A percentile compares a stretch with the other conserved stretches of the same genome.
phyloP scores from a whole-genome alignment of 2,797 vertebrate species.

The Bovichtus diacanthus region DNA sequence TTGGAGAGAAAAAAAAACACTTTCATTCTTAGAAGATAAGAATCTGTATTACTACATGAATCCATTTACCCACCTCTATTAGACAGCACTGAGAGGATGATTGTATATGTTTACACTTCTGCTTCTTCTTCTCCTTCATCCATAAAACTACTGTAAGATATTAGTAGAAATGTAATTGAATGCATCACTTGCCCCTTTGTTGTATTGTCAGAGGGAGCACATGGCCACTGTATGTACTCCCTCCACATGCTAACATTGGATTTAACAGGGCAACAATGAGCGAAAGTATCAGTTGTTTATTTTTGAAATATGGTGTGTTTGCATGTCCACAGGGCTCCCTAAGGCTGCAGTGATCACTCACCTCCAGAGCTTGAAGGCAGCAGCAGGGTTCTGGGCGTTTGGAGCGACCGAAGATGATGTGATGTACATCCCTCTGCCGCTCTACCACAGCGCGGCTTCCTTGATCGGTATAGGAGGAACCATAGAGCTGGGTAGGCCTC shows the following conservation, averaged over 20 bases:
- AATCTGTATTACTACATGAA: no score
- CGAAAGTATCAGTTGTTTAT: not conserved
- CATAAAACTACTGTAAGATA: no score
- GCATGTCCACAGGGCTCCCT: conserved; percentile 87
- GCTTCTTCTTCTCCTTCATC: no score
- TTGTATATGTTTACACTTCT: not conserved
- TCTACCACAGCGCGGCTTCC: conserved; percentile 93
- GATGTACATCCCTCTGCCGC: conserved; percentile 91
- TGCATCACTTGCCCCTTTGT: no score
- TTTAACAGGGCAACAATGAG: not conserved
- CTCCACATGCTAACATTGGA: no score
- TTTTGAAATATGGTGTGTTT: not conserved
- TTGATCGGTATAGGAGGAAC: conserved; percentile 91
- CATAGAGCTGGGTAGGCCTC: conserved; percentile 89
- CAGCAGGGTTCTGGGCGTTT: conserved; percentile 88
- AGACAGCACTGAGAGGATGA: not conserved
- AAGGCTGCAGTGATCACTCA: conserved; percentile 93
- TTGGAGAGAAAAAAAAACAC: no score
- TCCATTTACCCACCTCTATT: no score
- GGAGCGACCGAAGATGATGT: conserved; percentile 85
- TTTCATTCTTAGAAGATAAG: no score
- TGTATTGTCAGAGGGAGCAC: no score
- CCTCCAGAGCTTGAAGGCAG: conserved; percentile 89
- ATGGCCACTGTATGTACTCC: no score
- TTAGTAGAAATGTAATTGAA: no score